phyloP scores from a whole-genome alignment of 2,888 invertebrate genomes.

The Lepidochitona cinerea region DNA sequence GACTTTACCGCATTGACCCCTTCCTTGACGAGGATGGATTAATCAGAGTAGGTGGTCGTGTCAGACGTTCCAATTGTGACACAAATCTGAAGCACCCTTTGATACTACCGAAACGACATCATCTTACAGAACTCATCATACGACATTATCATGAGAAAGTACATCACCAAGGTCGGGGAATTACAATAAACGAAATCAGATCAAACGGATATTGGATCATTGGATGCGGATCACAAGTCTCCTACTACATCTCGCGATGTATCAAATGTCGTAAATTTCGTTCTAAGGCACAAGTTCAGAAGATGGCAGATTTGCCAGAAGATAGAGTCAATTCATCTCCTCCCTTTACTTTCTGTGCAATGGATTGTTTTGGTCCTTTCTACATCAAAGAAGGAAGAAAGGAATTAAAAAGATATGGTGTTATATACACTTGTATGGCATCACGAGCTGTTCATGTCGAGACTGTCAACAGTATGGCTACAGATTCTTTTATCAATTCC shows the following conservation, averaged over 20 bases:
- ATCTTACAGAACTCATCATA: conserved; percentile 23
- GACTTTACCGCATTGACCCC: neutral
- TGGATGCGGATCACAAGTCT: conserved; percentile 38
- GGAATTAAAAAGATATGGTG: conserved; percentile 54
- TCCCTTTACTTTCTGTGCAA: conserved; percentile 57
- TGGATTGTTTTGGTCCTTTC: conserved; percentile 66
- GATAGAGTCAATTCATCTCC: conserved; percentile 44
- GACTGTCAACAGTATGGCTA: conserved; percentile 26
- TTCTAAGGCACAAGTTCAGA: conserved; percentile 35
- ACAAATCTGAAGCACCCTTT: conserved; percentile 20
- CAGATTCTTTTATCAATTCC: conserved; percentile 38
- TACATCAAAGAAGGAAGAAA: conserved; percentile 44
- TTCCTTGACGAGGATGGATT: conserved; percentile 13
- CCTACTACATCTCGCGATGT: conserved; percentile 45
- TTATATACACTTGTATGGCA: conserved; percentile 56
- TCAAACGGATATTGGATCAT: conserved; percentile 56
- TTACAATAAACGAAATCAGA: conserved; percentile 34
- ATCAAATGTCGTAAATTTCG: conserved; percentile 47
- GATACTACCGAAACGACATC: conserved; percentile 19
- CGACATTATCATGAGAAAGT: conserved; percentile 30
- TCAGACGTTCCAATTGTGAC: conserved; percentile 6
- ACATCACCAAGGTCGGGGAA: conserved; percentile 35
- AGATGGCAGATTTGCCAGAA: conserved; percentile 63
- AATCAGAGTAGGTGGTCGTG: conserved; percentile 27
- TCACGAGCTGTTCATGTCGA: conserved; percentile 59